These are phyloP conservation scores for Sarcophaga rosellei DNA, from an alignment of 2,888 invertebrate genomes.

Conservation along the genomic window DNA sequence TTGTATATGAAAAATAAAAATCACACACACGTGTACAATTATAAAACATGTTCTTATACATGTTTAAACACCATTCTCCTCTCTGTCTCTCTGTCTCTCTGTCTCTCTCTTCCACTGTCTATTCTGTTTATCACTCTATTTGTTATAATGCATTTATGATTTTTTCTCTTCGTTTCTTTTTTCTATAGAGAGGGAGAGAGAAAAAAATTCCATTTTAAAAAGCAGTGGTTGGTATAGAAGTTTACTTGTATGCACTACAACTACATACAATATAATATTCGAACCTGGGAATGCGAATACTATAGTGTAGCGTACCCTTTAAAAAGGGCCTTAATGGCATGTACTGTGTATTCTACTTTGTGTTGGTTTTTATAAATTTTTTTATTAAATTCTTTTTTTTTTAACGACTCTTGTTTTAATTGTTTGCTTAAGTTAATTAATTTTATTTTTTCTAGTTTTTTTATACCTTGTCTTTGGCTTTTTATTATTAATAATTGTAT, in stretches of 20 bases:
- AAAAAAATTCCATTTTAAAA: constrained; percentile 1
- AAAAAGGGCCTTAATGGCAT: too few relatives aligned
- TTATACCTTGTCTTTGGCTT: background rate
- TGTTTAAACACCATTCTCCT: background rate
- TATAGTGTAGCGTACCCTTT: too few relatives aligned
- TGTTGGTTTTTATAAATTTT: constrained; percentile 47
- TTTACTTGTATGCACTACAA: too few relatives aligned
- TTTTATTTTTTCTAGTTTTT: constrained; percentile 34
- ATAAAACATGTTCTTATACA: constrained; percentile 8
- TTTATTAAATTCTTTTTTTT: constrained; percentile 3
- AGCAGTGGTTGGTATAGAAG: too few relatives aligned
- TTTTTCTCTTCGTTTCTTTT: constrained; percentile 50
- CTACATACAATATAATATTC: too few relatives aligned
- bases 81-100: background rate
- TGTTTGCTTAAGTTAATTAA: constrained; percentile 68
- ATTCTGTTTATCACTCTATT: background rate
- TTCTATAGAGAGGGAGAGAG: background rate
- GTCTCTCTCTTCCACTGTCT: background rate
- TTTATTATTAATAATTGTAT: background rate
- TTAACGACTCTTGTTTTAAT: constrained; percentile 57
- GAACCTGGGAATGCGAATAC: too few relatives aligned
- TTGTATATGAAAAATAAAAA: constrained; percentile 31
- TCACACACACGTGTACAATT: constrained; percentile 33
- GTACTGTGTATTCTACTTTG: too few relatives aligned
- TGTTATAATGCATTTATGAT: constrained; percentile 57